A percentile compares a stretch with the other conserved stretches of the same genome.
Conservation (phyloP, 2,113 vertebrate species). For the Microtus ochrogaster region DNA sequence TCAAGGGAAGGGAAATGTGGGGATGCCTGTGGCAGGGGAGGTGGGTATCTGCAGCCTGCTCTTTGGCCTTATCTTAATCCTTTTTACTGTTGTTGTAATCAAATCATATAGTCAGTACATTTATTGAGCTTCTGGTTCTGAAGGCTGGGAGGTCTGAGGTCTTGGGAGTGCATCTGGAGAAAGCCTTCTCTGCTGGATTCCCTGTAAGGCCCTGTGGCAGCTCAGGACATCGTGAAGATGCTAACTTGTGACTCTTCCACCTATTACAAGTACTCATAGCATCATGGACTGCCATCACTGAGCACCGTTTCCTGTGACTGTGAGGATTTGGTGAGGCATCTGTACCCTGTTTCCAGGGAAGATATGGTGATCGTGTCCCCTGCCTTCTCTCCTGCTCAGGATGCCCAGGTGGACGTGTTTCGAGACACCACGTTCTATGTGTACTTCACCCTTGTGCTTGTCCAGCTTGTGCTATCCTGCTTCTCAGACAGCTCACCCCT, state of each 20-base stretch:
- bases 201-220: background rate
- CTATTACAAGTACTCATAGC: too few species aligned
- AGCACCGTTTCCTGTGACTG: too few species aligned
- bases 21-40: background rate
- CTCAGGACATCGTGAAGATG: background rate
- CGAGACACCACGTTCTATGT: conserved; percentile 92
- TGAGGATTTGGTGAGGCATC: background rate
- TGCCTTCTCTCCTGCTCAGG: conserved; percentile 52
- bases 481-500: conserved; percentile 92
- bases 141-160: background rate
- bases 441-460: conserved; percentile 91
- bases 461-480: conserved; percentile 91
- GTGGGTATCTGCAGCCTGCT: background rate
- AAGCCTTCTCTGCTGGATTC: background rate
- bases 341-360: background rate
- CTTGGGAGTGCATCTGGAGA: background rate
- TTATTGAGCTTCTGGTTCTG: background rate
- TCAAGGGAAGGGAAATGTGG: background rate
- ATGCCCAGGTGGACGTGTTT: conserved; percentile 84
- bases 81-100: background rate
- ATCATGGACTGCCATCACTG: background rate
- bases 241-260: too few species aligned
- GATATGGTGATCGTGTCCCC: background rate
- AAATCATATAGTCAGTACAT: background rate
- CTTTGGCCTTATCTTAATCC: background rate